A percentile compares a stretch with the other conserved stretches of the same genome.
phyloP scores from a whole-genome alignment of 2,797 vertebrate species.

The Pseudochromis fuscus region DNA sequence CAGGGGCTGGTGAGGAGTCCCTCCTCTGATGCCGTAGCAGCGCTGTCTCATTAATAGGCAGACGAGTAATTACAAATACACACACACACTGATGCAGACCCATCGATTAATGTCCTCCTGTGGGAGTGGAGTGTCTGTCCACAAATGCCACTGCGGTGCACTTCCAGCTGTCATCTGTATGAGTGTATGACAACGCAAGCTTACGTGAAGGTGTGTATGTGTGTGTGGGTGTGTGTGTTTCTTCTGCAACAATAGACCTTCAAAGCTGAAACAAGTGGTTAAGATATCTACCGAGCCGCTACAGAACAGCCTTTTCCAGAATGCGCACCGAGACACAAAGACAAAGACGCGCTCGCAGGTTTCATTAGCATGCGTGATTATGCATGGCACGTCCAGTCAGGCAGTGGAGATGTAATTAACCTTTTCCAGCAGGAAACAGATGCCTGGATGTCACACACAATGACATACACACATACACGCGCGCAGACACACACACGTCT shows the following conservation, averaged over 20 bases:
- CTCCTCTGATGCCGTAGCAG: constrained; percentile 46
- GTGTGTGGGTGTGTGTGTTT: constrained; percentile 21
- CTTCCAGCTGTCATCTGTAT: constrained; percentile 75
- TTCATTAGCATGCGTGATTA: constrained; percentile 84
- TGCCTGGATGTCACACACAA: constrained; percentile 77
- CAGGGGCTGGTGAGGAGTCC: constrained; percentile 43
- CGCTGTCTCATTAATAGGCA: constrained; percentile 61
- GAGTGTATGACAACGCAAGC: constrained; percentile 38
- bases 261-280: constrained; percentile 70
- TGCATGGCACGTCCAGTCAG: constrained; percentile 83
- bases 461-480: constrained; percentile 18
- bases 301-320: constrained; percentile 45
- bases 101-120: constrained; percentile 66
- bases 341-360: constrained; percentile 51
- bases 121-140: constrained; percentile 55
- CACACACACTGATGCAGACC: constrained; percentile 45
- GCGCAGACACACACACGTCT: constrained; percentile 61
- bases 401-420: constrained; percentile 86
- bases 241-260: constrained; percentile 64
- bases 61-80: constrained; percentile 73
- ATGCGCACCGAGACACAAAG: constrained; percentile 47
- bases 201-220: neutral
- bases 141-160: constrained; percentile 61
- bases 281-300: constrained; percentile 60
- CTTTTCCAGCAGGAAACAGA: constrained; percentile 87